A percentile compares a stretch with the other conserved stretches of the same genome.
Conservation (phyloP, 2,888 invertebrate species). For the Shargacucullia verbasci region DNA sequence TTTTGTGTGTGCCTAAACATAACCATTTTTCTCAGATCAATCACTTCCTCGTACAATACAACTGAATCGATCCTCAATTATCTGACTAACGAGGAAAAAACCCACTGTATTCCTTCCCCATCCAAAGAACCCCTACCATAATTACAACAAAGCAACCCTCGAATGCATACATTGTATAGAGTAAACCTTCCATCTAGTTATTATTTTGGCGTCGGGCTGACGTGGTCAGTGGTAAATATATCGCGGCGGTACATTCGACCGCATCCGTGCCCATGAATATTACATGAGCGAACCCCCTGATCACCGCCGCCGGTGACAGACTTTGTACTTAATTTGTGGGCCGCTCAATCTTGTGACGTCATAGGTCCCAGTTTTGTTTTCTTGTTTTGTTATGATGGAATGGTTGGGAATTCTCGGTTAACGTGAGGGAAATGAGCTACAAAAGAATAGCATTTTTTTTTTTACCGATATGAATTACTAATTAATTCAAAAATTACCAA, state of each 20-base stretch:
- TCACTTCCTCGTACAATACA: slow-evolving; percentile 21
- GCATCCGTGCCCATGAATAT: slow-evolving; percentile 76
- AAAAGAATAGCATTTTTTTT: too few relatives aligned
- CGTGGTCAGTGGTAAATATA: slow-evolving; percentile 77
- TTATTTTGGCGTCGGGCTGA: slow-evolving; percentile 67
- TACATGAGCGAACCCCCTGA: slow-evolving; percentile 75
- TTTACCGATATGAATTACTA: too few relatives aligned
- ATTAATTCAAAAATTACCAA: too few relatives aligned
- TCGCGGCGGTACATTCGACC: slow-evolving; percentile 64
- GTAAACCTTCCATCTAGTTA: slow-evolving; percentile 54
- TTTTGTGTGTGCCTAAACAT: too few relatives aligned
- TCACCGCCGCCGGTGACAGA: slow-evolving; percentile 67
- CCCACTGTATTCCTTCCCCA: slow-evolving; percentile 21
- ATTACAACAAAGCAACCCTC: slow-evolving; percentile 47
- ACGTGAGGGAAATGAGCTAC: too few relatives aligned
- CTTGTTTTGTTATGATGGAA: slow-evolving; percentile 46
- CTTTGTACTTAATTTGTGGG: slow-evolving; percentile 73
- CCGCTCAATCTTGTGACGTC: slow-evolving; percentile 69
- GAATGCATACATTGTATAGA: slow-evolving; percentile 49
- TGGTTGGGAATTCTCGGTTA: not conserved
- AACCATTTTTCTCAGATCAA: slow-evolving; percentile 13
- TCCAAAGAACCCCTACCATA: slow-evolving; percentile 36
- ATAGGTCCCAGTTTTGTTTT: slow-evolving; percentile 57
- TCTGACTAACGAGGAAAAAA: slow-evolving; percentile 30
- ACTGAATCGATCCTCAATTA: slow-evolving; percentile 40